phyloP scores from a whole-genome alignment of 2,888 invertebrate species.

The Sturmia bella region DNA sequence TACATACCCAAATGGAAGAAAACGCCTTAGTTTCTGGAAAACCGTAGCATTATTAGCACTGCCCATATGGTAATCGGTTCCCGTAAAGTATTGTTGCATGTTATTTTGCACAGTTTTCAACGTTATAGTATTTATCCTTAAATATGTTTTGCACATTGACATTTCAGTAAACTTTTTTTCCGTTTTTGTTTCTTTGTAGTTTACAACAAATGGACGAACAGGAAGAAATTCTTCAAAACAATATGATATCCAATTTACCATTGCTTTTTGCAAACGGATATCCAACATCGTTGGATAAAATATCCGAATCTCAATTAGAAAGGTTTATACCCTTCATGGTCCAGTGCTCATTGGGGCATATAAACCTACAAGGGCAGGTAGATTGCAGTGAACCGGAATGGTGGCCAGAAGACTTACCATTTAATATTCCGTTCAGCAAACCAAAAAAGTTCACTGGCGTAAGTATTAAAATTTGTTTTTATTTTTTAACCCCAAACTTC shows the following conservation, averaged over 20 bases:
- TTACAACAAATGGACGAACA: slow-evolving; percentile 78
- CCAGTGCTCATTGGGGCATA: slow-evolving; percentile 88
- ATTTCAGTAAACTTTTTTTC: no score
- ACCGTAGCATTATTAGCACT: no score
- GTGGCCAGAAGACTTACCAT: slow-evolving; percentile 87
- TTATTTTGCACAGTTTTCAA: no score
- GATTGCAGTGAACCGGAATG: slow-evolving; percentile 85
- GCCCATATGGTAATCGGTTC: no score
- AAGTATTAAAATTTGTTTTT: slow-evolving; percentile 71
- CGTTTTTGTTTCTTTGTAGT: slow-evolving; percentile 14
- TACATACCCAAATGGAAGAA: no score
- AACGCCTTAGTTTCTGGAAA: no score
- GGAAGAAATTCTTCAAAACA: slow-evolving; percentile 80
- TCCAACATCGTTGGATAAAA: slow-evolving; percentile 86
- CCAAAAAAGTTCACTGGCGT: slow-evolving; percentile 83
- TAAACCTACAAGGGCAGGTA: slow-evolving; percentile 81
- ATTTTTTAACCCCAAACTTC: background rate
- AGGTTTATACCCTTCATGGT: slow-evolving; percentile 89
- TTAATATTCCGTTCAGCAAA: slow-evolving; percentile 85
- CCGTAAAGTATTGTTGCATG: no score
- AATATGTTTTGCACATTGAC: no score
- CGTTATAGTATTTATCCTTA: no score
- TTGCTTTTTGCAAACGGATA: slow-evolving; percentile 88
- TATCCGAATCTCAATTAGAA: slow-evolving; percentile 85
- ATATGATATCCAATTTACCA: slow-evolving; percentile 88